phyloP scores from a whole-genome alignment of 2,888 invertebrate genomes.

The Drosophila rubida region DNA sequence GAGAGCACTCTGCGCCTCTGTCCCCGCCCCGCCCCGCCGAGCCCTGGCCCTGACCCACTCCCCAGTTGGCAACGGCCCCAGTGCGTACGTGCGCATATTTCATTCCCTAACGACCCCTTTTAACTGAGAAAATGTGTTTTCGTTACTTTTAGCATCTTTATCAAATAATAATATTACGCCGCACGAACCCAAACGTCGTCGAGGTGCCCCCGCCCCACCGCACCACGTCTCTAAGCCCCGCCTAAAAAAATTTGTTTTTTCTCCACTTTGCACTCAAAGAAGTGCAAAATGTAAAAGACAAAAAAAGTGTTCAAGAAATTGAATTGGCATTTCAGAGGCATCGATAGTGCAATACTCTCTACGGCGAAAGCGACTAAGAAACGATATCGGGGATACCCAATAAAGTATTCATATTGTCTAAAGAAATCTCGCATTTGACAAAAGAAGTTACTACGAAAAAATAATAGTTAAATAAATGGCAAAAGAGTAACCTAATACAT shows the following conservation, averaged over 20 bases:
- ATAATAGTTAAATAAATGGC: too few relatives aligned
- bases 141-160: constrained; percentile 84
- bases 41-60: background rate
- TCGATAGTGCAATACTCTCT: constrained; percentile 34
- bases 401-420: too few relatives aligned
- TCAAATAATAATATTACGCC: constrained; percentile 84
- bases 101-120: constrained; percentile 84
- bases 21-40: background rate
- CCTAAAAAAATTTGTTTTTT: constrained; percentile 60
- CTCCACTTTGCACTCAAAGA: constrained; percentile 73
- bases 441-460: too few relatives aligned
- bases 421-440: too few relatives aligned
- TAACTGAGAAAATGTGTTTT: constrained; percentile 84
- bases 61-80: constrained; percentile 52
- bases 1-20: background rate
- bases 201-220: constrained; percentile 47
- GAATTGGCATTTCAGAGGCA: constrained; percentile 15
- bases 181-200: constrained; percentile 76
- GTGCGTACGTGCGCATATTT: constrained; percentile 84
- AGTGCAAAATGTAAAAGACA: constrained; percentile 65
- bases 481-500: too few relatives aligned
- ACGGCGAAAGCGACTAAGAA: too few relatives aligned
- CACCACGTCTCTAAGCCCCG: background rate
- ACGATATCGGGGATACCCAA: too few relatives aligned
- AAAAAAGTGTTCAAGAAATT: constrained; percentile 59